Percentiles rank a stretch among this genome's conserved stretches.
Evolutionary conservation across 2,888 invertebrate species (phyloP).

Genomic region (Caenorhabditis panamensis): DNA sequence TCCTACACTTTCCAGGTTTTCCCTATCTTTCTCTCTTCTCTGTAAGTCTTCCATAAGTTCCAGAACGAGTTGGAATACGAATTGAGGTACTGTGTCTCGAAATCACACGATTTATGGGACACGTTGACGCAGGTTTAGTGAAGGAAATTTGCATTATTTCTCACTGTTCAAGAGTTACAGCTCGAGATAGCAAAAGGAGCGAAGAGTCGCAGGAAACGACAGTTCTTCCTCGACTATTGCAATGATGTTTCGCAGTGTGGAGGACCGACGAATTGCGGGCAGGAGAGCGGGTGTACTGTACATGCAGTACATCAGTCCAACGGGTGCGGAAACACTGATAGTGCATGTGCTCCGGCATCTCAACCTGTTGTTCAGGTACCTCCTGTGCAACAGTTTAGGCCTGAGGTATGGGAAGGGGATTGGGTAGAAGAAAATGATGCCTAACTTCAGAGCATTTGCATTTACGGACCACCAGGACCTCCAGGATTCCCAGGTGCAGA

Average conservation of each 20-base stretch:
- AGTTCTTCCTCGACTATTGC: constrained; percentile 55
- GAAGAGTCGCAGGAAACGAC: constrained; percentile 39
- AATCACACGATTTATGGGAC: constrained; percentile 64
- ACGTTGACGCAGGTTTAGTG: constrained; percentile 42
- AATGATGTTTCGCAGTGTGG: constrained; percentile 38
- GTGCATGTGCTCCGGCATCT: constrained; percentile 8
- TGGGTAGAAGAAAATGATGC: too few species aligned
- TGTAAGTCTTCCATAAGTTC: neutral
- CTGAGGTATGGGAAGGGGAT: neutral
- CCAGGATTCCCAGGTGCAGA: constrained; percentile 61
- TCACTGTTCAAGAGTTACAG: constrained; percentile 4
- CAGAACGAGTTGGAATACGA: constrained; percentile 60
- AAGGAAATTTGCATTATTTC: constrained; percentile 3
- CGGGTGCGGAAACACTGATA: constrained; percentile 19
- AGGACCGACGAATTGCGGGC: constrained; percentile 34
- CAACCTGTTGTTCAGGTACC: constrained; percentile 20
- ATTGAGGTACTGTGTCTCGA: constrained; percentile 51
- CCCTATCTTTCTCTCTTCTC: neutral
- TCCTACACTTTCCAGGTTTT: constrained; percentile 34
- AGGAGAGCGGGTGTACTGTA: constrained; percentile 35
- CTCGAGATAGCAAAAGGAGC: constrained; percentile 26
- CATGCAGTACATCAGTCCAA: constrained; percentile 21
- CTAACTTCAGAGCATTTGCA: constrained; percentile 53
- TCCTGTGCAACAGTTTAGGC: constrained; percentile 15
- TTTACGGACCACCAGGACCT: constrained; percentile 59